phyloP scores from a whole-genome alignment of 2,888 invertebrate species.

The Prosapia bicincta region DNA sequence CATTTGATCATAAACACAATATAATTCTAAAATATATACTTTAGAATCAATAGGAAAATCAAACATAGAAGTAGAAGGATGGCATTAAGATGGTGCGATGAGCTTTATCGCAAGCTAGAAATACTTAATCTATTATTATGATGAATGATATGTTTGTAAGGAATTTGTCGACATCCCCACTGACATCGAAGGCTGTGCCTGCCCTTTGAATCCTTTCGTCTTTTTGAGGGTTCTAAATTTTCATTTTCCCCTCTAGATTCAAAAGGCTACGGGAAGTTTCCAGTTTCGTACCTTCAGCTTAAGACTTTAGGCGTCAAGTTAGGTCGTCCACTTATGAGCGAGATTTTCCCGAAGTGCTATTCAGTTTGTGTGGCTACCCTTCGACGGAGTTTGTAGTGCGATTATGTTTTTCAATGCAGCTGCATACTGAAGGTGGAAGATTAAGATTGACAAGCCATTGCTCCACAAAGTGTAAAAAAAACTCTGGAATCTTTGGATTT shows the following conservation, averaged over 20 bases:
- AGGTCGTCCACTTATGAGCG: too few relatives aligned
- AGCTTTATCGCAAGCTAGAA: neutral
- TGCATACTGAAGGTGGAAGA: too few relatives aligned
- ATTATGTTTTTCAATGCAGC: too few relatives aligned
- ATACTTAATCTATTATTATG: constrained; percentile 2
- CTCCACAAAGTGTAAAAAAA: too few relatives aligned
- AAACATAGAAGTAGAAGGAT: neutral
- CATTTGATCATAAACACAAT: too few relatives aligned
- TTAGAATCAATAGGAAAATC: too few relatives aligned
- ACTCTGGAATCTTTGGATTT: too few relatives aligned
- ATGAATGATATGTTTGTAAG: constrained; percentile 1
- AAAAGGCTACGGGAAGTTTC: constrained; percentile 3
- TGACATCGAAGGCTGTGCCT: constrained; percentile 8
- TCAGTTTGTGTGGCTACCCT: too few relatives aligned
- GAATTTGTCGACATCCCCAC: neutral
- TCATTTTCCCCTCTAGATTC: constrained; percentile 1
- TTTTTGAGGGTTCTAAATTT: neutral
- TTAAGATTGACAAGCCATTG: too few relatives aligned
- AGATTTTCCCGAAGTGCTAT: too few relatives aligned
- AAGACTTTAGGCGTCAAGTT: neutral
- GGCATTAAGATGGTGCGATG: neutral
- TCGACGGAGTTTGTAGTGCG: too few relatives aligned
- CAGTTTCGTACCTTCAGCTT: neutral
- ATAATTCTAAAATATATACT: too few relatives aligned
- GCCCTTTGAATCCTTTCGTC: constrained; percentile 7